These are phyloP conservation scores for Gobio gobio DNA, from an alignment of 2,113 vertebrate species.

Conservation along the genomic window DNA sequence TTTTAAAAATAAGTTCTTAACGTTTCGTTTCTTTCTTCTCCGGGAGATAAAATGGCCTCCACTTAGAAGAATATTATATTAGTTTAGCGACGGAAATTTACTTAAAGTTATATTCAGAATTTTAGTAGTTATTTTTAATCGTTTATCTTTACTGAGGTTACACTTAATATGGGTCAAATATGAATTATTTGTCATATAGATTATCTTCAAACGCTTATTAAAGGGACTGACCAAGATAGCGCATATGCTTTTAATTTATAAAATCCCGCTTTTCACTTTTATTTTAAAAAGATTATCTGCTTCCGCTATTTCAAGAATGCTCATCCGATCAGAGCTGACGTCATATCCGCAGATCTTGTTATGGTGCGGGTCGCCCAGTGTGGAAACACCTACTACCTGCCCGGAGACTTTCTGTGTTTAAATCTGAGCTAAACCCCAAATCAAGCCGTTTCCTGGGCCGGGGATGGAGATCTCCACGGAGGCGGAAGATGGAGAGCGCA, in stretches of 20 bases:
- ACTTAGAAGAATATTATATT: too few relatives aligned
- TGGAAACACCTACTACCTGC: conserved; percentile 3
- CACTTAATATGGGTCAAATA: too few relatives aligned
- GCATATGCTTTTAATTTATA: not conserved
- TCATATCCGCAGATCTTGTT: not conserved
- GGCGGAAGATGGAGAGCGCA: conserved; percentile 15
- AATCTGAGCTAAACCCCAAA: not conserved
- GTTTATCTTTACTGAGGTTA: too few relatives aligned
- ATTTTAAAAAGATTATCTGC: not conserved
- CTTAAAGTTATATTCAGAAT: too few relatives aligned
- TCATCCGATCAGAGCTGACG: not conserved
- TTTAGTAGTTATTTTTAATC: too few relatives aligned
- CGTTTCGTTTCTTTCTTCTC: too few relatives aligned
- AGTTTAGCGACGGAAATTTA: too few relatives aligned
- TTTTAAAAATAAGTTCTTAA: too few relatives aligned
- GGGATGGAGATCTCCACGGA: conserved; percentile 3
- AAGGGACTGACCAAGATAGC: too few relatives aligned
- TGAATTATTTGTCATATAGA: too few relatives aligned
- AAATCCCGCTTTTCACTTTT: not conserved
- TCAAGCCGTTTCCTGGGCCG: not conserved
- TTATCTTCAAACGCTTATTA: too few relatives aligned
- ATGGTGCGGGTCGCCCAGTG: conserved; percentile 30
- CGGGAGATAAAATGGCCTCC: too few relatives aligned
- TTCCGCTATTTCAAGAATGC: not conserved
- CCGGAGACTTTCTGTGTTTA: not conserved